Evolutionary conservation across 2,888 invertebrate genomes (phyloP).

Genomic region (Volucella inanis): DNA sequence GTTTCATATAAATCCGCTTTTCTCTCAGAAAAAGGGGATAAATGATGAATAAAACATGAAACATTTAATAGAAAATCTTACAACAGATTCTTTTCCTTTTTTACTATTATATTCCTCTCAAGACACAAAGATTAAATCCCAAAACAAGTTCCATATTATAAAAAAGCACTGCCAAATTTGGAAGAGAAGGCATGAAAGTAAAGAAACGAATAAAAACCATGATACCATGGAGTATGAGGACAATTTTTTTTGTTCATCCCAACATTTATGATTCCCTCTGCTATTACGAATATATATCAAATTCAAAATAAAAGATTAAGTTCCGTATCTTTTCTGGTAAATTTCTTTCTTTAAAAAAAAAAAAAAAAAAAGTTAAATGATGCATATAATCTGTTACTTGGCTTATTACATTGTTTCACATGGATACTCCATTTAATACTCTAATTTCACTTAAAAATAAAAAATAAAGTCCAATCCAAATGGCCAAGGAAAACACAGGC

Average conservation of each 20-base stretch:
- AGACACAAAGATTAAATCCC: slow-evolving; percentile 6
- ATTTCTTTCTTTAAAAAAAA: slow-evolving; percentile 17
- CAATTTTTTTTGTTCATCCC: background rate
- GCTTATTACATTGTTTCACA: slow-evolving; percentile 51
- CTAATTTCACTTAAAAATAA: slow-evolving; percentile 3
- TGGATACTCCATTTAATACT: slow-evolving; percentile 51
- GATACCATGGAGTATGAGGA: background rate
- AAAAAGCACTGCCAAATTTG: slow-evolving; percentile 17
- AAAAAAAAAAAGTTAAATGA: slow-evolving; percentile 44
- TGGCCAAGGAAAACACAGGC: slow-evolving; percentile 11
- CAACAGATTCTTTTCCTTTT: slow-evolving; percentile 61
- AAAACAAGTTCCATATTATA: background rate
- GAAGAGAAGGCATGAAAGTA: slow-evolving; percentile 6
- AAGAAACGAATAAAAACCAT: slow-evolving; percentile 35
- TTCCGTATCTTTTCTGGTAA: slow-evolving; percentile 28
- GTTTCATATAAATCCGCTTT: slow-evolving; percentile 70
- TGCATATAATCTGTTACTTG: slow-evolving; percentile 54
- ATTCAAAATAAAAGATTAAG: slow-evolving; percentile 26
- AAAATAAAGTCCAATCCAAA: slow-evolving; percentile 35
- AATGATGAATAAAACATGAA: slow-evolving; percentile 75
- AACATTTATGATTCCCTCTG: too few relatives aligned
- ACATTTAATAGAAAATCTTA: slow-evolving; percentile 70
- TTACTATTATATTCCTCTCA: slow-evolving; percentile 25
- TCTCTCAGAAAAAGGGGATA: slow-evolving; percentile 67
- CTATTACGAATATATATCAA: background rate